Conservation (phyloP, 2,113 vertebrate genomes). For the Romanogobio albipinnatus region DNA sequence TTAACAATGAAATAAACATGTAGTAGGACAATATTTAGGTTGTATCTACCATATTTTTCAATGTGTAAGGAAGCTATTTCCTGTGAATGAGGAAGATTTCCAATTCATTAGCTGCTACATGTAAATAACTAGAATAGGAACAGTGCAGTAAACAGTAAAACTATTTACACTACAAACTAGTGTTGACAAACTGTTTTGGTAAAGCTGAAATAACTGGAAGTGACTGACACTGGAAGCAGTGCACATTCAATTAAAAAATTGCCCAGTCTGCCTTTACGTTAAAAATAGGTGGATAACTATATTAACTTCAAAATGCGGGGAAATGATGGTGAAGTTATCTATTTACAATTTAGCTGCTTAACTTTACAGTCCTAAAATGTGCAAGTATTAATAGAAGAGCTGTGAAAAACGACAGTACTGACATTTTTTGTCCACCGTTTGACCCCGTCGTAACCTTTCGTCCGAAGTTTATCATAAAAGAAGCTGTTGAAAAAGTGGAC, state of each 20-base stretch:
- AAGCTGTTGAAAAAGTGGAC: conserved; percentile 96
- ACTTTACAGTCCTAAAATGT: background rate
- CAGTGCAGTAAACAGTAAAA: too few relatives aligned
- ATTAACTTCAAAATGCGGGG: too few relatives aligned
- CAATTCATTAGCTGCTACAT: background rate
- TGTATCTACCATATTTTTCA: background rate
- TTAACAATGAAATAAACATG: background rate
- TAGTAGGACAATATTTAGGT: background rate
- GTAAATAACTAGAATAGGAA: too few relatives aligned
- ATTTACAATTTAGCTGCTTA: background rate
- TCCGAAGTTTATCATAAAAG: conserved; percentile 91
- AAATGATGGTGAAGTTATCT: too few relatives aligned
- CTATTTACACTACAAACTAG: too few relatives aligned
- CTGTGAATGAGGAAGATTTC: background rate
- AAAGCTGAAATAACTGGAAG: too few relatives aligned
- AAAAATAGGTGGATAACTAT: too few relatives aligned
- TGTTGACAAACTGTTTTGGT: too few relatives aligned
- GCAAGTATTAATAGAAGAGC: background rate
- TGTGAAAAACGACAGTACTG: conserved; percentile 58
- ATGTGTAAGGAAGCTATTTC: background rate
- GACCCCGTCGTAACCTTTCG: conserved; percentile 91
- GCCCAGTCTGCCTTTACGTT: too few relatives aligned
- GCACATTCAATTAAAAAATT: too few relatives aligned
- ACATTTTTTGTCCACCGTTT: conserved; percentile 96
- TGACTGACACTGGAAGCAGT: too few relatives aligned